Conservation (phyloP, 1,140 invertebrate genomes). For the Aphelinus atriplicis region DNA sequence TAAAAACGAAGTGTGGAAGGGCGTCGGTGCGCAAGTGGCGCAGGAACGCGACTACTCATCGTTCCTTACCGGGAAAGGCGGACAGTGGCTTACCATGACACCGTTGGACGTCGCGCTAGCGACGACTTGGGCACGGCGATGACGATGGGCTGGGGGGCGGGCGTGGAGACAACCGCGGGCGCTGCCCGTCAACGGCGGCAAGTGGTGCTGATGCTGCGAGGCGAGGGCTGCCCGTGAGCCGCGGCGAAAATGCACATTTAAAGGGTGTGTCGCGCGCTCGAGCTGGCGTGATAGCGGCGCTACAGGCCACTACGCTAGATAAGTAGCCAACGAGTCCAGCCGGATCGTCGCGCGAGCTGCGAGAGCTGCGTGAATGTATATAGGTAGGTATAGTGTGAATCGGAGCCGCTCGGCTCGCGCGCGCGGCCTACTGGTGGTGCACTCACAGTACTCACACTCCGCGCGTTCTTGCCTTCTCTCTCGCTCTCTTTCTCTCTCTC, state of each 20-base stretch:
- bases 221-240: conserved; percentile 35
- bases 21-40: neutral
- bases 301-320: conserved; percentile 45
- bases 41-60: neutral
- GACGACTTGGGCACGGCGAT: conserved; percentile 7
- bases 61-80: no score
- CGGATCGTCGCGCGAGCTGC: no score
- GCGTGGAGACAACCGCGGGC: neutral
- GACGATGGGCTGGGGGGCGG: no score
- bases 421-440: no score
- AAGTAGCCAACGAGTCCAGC: no score
- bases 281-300: conserved; percentile 40
- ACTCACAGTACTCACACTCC: neutral
- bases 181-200: conserved; percentile 15
- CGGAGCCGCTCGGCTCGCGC: no score
- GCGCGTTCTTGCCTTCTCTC: neutral
- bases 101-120: conserved; percentile 27
- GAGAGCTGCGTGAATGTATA: no score
- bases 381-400: no score
- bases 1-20: no score
- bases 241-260: conserved; percentile 59
- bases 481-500: no score
- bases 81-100: conserved; percentile 37
- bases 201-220: conserved; percentile 27
- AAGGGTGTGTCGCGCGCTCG: conserved; percentile 57